phyloP scores from a whole-genome alignment of 2,888 invertebrate species.

The Villa cingulata region DNA sequence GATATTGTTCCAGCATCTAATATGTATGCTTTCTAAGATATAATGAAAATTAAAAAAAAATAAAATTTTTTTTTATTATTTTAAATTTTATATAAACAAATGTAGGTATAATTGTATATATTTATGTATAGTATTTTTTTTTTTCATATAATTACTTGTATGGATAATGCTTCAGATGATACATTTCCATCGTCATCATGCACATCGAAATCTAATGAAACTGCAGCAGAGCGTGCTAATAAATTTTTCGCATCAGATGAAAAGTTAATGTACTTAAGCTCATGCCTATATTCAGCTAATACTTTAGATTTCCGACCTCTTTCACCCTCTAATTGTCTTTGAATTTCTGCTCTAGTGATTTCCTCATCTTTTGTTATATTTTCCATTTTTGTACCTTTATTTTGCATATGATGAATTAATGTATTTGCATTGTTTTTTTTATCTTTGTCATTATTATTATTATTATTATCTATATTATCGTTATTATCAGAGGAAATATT shows the following conservation, averaged over 20 bases:
- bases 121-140: too few species aligned
- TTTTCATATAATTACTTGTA: conserved; percentile 20
- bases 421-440: not conserved
- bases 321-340: conserved; percentile 16
- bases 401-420: not conserved
- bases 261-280: conserved; percentile 27
- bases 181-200: conserved; percentile 25
- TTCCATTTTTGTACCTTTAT: conserved; percentile 17
- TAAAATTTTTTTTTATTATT: too few species aligned
- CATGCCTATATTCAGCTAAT: conserved; percentile 30
- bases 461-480: not conserved
- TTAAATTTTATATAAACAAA: not conserved
- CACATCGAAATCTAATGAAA: conserved; percentile 19
- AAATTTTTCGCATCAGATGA: conserved; percentile 29
- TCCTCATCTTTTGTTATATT: conserved; percentile 27
- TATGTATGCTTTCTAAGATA: conserved; percentile 24
- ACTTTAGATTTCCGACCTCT: conserved; percentile 29
- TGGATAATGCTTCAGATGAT: conserved; percentile 28
- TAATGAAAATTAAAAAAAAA: too few species aligned
- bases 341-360: conserved; percentile 10
- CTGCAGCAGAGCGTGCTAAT: conserved; percentile 24
- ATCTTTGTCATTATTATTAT: not conserved
- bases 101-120: not conserved
- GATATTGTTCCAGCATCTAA: conserved; percentile 50
- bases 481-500: not conserved